These are phyloP conservation scores for Adelges cooleyi DNA, from an alignment of 1,140 invertebrate genomes.

Conservation along the genomic window DNA sequence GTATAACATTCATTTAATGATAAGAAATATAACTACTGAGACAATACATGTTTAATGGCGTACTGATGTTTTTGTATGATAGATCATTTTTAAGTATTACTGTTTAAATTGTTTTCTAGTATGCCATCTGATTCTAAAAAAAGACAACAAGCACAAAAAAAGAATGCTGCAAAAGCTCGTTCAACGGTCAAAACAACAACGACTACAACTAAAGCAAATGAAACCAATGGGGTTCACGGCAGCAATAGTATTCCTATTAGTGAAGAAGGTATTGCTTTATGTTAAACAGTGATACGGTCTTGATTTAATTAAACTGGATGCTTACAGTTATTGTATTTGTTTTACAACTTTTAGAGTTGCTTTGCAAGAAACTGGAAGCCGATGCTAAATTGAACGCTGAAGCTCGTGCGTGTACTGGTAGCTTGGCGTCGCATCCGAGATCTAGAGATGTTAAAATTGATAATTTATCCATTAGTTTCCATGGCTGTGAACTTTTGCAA, in stretches of 20 bases:
- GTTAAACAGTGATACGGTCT: constrained; percentile 1
- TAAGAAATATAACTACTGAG: too few species aligned
- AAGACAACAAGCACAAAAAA: constrained; percentile 92
- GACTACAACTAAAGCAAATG: constrained; percentile 37
- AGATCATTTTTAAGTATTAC: too few species aligned
- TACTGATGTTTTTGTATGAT: too few species aligned
- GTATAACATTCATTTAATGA: too few species aligned
- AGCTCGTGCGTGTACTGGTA: constrained; percentile 87
- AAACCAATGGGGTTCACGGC: constrained; percentile 38
- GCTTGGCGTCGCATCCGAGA: constrained; percentile 84
- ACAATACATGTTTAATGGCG: too few species aligned
- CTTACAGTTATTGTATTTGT: not conserved
- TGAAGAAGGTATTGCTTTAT: constrained; percentile 34
- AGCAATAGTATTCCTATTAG: constrained; percentile 35
- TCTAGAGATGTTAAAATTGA: constrained; percentile 94
- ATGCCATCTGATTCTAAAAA: constrained; percentile 98
- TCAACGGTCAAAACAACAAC: constrained; percentile 47
- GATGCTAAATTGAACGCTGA: constrained; percentile 86
- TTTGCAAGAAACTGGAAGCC: constrained; percentile 76
- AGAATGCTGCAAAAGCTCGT: constrained; percentile 77
- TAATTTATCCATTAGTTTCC: constrained; percentile 95
- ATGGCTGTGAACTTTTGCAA: constrained; percentile 87
- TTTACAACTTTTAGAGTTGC: constrained; percentile 48
- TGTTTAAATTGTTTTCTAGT: not conserved
- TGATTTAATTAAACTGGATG: not conserved